Percentiles rank a stretch among this genome's conserved stretches.
Evolutionary conservation across 2,113 vertebrate genomes (phyloP).

Genomic region (Steatornis caripensis): DNA sequence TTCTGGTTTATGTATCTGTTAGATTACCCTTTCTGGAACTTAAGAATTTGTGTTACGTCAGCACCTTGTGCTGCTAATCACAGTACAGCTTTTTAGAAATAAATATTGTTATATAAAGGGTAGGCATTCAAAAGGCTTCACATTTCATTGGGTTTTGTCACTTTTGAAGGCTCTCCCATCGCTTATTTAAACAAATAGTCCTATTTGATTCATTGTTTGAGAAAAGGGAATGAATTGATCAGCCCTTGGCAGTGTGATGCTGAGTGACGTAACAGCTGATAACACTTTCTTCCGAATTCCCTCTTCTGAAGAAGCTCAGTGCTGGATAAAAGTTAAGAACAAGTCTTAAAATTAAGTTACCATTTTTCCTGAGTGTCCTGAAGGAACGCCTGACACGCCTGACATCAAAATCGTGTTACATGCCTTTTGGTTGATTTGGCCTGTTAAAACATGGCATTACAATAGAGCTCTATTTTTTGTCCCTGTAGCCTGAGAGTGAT

Average conservation of each 20-base stretch:
- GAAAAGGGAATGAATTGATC: background rate
- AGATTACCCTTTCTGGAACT: background rate
- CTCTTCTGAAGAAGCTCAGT: background rate
- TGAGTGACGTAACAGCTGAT: background rate
- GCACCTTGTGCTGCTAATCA: background rate
- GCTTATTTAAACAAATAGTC: background rate
- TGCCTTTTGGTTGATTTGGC: background rate
- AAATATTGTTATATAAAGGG: background rate
- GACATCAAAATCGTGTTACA: background rate
- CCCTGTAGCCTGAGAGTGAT: background rate
- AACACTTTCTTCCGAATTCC: background rate
- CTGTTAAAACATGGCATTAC: background rate
- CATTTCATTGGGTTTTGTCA: background rate
- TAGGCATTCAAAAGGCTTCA: background rate
- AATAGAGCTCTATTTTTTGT: background rate
- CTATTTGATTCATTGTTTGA: background rate
- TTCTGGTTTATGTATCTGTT: background rate
- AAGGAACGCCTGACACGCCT: accelerated
- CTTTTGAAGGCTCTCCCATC: background rate
- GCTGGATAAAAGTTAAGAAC: background rate
- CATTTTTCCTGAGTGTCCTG: background rate
- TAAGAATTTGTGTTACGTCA: background rate
- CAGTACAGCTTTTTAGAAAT: background rate
- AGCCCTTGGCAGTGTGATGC: background rate
- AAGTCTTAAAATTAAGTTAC: background rate